Percentiles rank a stretch among this genome's conserved stretches.
phyloP scores from a whole-genome alignment of 2,888 invertebrate species.

The Merodon equestris region DNA sequence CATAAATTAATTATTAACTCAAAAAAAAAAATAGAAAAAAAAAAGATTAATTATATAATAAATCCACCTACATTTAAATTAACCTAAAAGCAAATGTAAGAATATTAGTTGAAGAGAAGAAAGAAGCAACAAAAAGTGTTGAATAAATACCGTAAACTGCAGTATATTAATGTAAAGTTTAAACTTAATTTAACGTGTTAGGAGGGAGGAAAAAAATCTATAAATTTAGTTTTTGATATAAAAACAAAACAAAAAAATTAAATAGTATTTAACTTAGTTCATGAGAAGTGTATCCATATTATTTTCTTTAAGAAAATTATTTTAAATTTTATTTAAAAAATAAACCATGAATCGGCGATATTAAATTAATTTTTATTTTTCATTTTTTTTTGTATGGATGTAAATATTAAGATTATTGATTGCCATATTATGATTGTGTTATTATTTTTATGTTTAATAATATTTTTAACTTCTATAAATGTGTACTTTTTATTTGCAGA shows the following conservation, averaged over 20 bases:
- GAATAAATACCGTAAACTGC: slow-evolving; percentile 52
- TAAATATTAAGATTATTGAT: slow-evolving; percentile 67
- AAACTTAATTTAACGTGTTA: slow-evolving; percentile 60
- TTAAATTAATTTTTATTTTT: slow-evolving; percentile 44
- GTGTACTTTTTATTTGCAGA: slow-evolving; percentile 33
- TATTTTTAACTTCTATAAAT: slow-evolving; percentile 13
- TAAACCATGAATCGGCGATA: slow-evolving; percentile 54
- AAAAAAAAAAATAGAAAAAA: slow-evolving; percentile 34
- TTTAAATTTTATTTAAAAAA: slow-evolving; percentile 39
- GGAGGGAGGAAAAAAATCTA: too few relatives aligned
- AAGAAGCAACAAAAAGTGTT: slow-evolving; percentile 35
- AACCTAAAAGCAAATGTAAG: slow-evolving; percentile 54
- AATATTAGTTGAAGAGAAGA: slow-evolving; percentile 45
- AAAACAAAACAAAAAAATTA: slow-evolving; percentile 43
- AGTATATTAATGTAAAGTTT: slow-evolving; percentile 62
- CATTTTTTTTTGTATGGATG: slow-evolving; percentile 40
- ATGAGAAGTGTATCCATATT: slow-evolving; percentile 37
- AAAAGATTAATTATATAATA: slow-evolving; percentile 29
- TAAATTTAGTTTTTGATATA: slow-evolving; percentile 64
- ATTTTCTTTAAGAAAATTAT: slow-evolving; percentile 63
- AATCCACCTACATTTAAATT: slow-evolving; percentile 69
- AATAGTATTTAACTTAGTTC: slow-evolving; percentile 49
- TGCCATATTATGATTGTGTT: slow-evolving; percentile 69
- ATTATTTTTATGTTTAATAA: slow-evolving; percentile 66
- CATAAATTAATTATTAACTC: slow-evolving; percentile 74